Evolutionary conservation across 2,797 vertebrate species (phyloP).

Genomic region (Pangasius macronema): DNA sequence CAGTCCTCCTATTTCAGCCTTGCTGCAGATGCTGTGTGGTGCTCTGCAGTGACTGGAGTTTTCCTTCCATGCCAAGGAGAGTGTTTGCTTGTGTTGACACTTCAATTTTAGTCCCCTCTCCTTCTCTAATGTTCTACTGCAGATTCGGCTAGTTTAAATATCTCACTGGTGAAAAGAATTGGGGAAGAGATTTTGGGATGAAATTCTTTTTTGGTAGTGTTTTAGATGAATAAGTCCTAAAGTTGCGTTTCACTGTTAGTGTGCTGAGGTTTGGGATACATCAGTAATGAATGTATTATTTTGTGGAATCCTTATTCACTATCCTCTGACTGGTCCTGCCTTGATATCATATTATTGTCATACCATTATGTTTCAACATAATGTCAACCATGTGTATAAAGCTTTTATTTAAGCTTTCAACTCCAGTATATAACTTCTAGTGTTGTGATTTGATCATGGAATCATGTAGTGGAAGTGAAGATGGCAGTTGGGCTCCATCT

Average conservation of each 20-base stretch:
- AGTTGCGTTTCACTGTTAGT: background rate
- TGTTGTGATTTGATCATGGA: background rate
- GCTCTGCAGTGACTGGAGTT: conserved; percentile 34
- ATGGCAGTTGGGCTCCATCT: conserved; percentile 20
- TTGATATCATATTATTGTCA: background rate
- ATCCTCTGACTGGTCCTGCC: background rate
- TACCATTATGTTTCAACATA: background rate
- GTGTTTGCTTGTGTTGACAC: conserved; percentile 31
- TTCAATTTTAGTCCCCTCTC: conserved; percentile 31
- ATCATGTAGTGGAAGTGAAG: background rate
- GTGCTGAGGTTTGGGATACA: background rate
- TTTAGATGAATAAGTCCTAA: background rate
- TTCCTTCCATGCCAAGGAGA: conserved; percentile 26
- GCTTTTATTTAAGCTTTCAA: background rate
- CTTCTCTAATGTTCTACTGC: conserved; percentile 37
- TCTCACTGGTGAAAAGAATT: background rate
- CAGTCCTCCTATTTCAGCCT: conserved; percentile 25
- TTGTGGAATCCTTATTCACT: background rate
- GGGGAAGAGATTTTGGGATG: background rate
- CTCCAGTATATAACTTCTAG: background rate
- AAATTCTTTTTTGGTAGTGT: background rate
- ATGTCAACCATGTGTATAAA: background rate
- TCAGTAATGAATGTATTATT: background rate
- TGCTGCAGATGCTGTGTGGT: conserved; percentile 4
- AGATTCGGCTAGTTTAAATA: conserved; percentile 33